These are phyloP conservation scores for Drosophila pallidifrons DNA, from an alignment of 1,140 invertebrate genomes.

Conservation along the genomic window DNA sequence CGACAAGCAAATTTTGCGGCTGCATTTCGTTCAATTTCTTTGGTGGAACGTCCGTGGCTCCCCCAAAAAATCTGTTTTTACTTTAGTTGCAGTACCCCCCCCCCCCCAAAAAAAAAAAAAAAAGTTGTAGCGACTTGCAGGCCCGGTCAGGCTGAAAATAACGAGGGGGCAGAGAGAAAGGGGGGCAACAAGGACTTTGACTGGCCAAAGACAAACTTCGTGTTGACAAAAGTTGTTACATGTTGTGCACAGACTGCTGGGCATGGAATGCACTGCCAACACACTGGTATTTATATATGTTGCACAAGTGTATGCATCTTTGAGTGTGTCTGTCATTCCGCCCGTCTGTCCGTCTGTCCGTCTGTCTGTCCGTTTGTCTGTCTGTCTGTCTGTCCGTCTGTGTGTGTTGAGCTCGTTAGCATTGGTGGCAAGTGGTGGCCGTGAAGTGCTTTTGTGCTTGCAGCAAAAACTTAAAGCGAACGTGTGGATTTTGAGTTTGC, in stretches of 20 bases:
- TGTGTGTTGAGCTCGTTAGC: slow-evolving; percentile 65
- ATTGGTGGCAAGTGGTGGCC: slow-evolving; percentile 66
- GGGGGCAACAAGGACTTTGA: neutral
- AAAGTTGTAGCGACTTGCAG: slow-evolving; percentile 16
- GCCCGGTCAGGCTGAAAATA: neutral
- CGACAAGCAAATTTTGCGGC: slow-evolving; percentile 23
- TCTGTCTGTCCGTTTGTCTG: too few species aligned
- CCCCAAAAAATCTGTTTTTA: slow-evolving; percentile 1
- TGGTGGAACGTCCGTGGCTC: neutral
- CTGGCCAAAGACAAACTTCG: slow-evolving; percentile 45
- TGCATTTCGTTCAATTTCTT: slow-evolving; percentile 33
- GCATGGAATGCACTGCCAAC: slow-evolving; percentile 20
- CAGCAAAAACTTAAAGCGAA: slow-evolving; percentile 45
- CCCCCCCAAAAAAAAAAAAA: neutral
- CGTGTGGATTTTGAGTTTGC: slow-evolving; percentile 29
- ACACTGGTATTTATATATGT: slow-evolving; percentile 62
- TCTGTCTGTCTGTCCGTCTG: neutral
- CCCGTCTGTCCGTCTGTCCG: too few species aligned
- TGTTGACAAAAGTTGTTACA: slow-evolving; percentile 58
- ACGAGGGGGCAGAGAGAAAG: neutral
- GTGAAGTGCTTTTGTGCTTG: slow-evolving; percentile 67
- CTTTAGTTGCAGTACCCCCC: neutral
- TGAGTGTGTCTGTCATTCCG: slow-evolving; percentile 5
- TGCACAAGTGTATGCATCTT: slow-evolving; percentile 32
- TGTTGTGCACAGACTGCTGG: slow-evolving; percentile 21